These are phyloP conservation scores for Xanthorhoe spadicearia DNA, from an alignment of 2,888 invertebrate species.

Conservation along the genomic window DNA sequence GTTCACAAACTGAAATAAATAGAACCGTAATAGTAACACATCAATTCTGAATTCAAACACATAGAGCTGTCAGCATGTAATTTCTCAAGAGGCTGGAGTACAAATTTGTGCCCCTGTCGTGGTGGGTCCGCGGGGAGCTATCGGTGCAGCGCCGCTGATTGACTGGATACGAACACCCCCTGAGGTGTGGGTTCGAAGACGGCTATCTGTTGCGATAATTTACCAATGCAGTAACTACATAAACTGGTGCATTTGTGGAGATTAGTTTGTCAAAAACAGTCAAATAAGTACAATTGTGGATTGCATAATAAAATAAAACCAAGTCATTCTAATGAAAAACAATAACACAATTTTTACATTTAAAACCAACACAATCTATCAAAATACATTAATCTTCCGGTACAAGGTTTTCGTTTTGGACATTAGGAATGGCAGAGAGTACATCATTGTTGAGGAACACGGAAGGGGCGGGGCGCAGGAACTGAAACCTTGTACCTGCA, in stretches of 20 bases:
- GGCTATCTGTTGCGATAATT: constrained; percentile 1
- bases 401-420: constrained; percentile 12
- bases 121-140: constrained; percentile 31
- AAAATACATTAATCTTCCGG: constrained; percentile 10
- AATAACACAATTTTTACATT: no score
- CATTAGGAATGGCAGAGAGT: constrained; percentile 11
- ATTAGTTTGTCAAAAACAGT: no score
- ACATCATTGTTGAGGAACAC: constrained; percentile 21
- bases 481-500: constrained; percentile 17
- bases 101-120: constrained; percentile 34
- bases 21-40: background rate
- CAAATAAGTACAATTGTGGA: no score
- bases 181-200: constrained; percentile 16
- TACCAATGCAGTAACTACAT: no score
- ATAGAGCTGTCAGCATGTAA: constrained; percentile 30
- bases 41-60: constrained; percentile 17
- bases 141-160: constrained; percentile 39
- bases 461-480: constrained; percentile 27
- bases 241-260: no score
- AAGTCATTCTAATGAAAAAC: no score
- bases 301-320: no score
- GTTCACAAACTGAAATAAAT: background rate
- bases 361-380: no score
- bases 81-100: constrained; percentile 35
- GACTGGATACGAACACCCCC: constrained; percentile 30